These are phyloP conservation scores for Patiria pectinifera DNA, from an alignment of 53 echinoderm and acorn worm species.

Conservation along the genomic window DNA sequence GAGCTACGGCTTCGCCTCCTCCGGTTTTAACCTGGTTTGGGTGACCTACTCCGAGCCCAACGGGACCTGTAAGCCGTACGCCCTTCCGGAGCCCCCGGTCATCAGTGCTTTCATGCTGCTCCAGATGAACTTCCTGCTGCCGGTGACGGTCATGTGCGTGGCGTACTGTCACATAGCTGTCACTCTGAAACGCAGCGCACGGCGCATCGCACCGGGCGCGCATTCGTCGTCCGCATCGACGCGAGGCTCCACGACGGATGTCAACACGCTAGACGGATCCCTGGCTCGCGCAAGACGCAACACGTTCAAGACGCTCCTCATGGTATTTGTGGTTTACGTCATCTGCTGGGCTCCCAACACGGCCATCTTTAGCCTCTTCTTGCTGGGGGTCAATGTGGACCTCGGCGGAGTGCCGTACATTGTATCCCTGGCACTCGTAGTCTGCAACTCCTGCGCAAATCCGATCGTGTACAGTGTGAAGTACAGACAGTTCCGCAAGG, in stretches of 20 bases:
- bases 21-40: conserved; percentile 47
- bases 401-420: conserved; percentile 4
- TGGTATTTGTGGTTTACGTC: conserved; percentile 44
- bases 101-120: conserved; percentile 37
- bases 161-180: conserved; percentile 33
- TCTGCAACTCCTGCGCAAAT: conserved; percentile 49
- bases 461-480: conserved; percentile 42
- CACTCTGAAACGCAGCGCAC: conserved; percentile 31
- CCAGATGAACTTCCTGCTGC: conserved; percentile 45
- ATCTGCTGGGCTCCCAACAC: conserved; percentile 53
- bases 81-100: conserved; percentile 31
- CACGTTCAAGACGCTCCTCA: conserved; percentile 51
- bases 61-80: conserved; percentile 23
- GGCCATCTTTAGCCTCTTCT: conserved; percentile 21
- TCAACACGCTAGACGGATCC: conserved; percentile 16
- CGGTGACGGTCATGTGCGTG: conserved; percentile 35
- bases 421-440: conserved; percentile 21
- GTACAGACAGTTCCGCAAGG: conserved; percentile 37
- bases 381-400: conserved; percentile 17
- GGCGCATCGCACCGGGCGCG: background rate
- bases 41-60: conserved; percentile 20
- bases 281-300: conserved; percentile 28
- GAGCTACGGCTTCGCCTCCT: conserved; percentile 28
- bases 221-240: background rate
- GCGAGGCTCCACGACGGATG: conserved; percentile 7